Base-by-base conservation (phyloP, 2,113 vertebrate genomes). In the Fukomys damarensis region DNA sequence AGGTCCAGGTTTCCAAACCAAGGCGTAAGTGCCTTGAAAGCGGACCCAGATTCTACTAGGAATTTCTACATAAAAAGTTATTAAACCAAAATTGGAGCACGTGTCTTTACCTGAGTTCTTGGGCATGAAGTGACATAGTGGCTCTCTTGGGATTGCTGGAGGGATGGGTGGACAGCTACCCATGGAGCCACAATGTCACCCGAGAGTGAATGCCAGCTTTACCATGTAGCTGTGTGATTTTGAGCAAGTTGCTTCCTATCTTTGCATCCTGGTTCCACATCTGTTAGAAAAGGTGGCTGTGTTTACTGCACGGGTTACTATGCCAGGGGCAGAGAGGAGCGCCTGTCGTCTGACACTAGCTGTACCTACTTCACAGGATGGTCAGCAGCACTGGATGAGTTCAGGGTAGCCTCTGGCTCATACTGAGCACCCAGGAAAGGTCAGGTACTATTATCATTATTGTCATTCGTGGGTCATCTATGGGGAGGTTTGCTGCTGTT, bases 21-120 rank as follows among this genome's bases (percentile, higher is more conserved):
- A 81, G 82, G 58, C 63, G 52, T 66, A 76, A 86, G 20, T 63
- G 13, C 43, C 54, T 94, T 93, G 16, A 81, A 94, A 92, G 90
- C 7, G 7, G 28, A 91, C 65, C 35, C n/a, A 58, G 43, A 70
- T 83, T 89, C 76, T 83, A 74, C 17, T 63, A 85, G 52, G 32
- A 24, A 56, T 95, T 80, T 58, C 30, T 32, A 86, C 16, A 41
- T 80, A 65, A 82, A 74, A 68, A 41, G 77, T 77, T 52, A 46
- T 68, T 86, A 30, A 95, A 68, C 80, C 38, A 72, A 89, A 89
- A 63, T 30, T 58, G 74, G 30, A 77, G 54, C 0, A 0, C 68
- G 91, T 89, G 54, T 52, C 56, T 66, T 72, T 56, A 38, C 43
- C 8, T 49, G 11, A 70, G 35, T 83, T 86, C 4, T 41, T 63